Conservation (phyloP, 2,113 vertebrate genomes). For the Pycnonotus jocosus region DNA sequence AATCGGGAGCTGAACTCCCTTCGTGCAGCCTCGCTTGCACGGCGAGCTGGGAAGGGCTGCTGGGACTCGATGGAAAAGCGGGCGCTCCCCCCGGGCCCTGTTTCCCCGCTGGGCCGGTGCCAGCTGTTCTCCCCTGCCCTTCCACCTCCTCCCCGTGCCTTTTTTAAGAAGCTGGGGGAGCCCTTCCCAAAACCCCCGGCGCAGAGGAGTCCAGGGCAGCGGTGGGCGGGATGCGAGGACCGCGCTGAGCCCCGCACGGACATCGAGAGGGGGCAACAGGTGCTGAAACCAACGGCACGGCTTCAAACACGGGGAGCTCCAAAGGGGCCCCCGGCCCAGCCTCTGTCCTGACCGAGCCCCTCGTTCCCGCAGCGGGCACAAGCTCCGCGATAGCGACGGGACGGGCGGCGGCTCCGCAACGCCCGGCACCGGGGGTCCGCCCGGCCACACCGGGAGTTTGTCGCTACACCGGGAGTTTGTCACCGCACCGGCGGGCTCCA, state of each 20-base stretch:
- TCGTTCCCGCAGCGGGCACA: not conserved
- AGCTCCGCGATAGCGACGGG: not conserved
- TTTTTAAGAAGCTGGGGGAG: not conserved
- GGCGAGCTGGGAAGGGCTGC: not conserved
- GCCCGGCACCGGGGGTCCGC: not conserved
- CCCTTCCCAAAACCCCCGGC: not conserved
- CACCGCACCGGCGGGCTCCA: not conserved
- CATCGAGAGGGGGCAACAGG: not conserved
- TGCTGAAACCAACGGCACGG: not conserved
- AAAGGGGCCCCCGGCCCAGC: not conserved
- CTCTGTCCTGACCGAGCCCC: not conserved
- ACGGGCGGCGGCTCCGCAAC: not conserved
- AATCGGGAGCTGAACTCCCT: not conserved
- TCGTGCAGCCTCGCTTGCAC: not conserved
- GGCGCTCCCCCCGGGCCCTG: not conserved
- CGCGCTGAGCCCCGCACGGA: not conserved
- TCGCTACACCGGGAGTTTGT: not conserved
- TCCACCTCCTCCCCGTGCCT: not conserved
- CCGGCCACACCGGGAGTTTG: not conserved
- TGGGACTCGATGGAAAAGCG: accelerated
- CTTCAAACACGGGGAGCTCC: not conserved
- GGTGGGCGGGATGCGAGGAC: not conserved
- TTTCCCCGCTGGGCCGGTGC: not conserved
- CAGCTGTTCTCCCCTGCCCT: not conserved
- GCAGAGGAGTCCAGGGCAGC: not conserved